Evolutionary conservation across 2,113 vertebrate genomes (phyloP).

Genomic region (Falco punctatus): DNA sequence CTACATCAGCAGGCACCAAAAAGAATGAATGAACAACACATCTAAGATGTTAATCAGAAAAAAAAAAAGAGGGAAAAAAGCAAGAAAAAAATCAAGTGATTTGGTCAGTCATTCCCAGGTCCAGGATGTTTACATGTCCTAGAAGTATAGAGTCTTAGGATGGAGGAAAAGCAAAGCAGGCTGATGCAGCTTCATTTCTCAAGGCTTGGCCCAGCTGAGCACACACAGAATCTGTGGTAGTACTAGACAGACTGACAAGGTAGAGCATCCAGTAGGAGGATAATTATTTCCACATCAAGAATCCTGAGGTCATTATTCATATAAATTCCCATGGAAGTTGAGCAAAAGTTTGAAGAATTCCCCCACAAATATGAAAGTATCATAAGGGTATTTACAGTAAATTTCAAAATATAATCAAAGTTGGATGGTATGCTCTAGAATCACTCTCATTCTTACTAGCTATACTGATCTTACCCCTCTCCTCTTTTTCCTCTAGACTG

Average conservation of each 20-base stretch:
- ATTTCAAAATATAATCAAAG: background rate
- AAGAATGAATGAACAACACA: background rate
- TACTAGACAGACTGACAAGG: background rate
- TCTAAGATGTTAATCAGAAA: background rate
- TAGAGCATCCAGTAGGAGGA: background rate
- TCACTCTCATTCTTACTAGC: background rate
- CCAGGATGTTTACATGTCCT: background rate
- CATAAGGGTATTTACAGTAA: background rate
- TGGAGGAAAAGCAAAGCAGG: background rate
- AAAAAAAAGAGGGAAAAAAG: background rate
- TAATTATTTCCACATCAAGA: constrained; percentile 20
- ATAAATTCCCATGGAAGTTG: background rate
- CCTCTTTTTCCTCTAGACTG: background rate
- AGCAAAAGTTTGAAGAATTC: constrained; percentile 11
- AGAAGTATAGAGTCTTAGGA: background rate
- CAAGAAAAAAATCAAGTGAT: background rate
- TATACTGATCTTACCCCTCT: background rate
- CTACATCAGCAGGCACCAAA: background rate
- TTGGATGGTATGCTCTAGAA: background rate
- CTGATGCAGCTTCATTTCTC: background rate
- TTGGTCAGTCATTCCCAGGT: background rate
- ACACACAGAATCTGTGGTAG: background rate
- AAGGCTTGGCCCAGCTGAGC: background rate
- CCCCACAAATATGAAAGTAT: background rate
- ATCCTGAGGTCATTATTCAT: background rate